phyloP scores from a whole-genome alignment of 35 echinoderm and acorn worm species.

The Stichopus chloronotus region DNA sequence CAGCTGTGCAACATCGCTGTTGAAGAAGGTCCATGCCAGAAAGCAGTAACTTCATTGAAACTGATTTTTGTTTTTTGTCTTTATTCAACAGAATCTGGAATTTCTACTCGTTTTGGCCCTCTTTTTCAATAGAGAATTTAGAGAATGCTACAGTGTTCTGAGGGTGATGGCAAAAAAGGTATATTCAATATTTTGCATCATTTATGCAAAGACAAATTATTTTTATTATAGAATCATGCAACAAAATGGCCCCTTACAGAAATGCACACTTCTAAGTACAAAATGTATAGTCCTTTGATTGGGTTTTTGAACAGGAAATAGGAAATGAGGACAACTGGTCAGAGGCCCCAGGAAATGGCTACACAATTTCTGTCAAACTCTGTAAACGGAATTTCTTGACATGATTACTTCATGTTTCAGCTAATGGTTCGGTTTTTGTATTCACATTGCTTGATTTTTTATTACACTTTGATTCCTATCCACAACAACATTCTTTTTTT shows the following conservation, averaged over 20 bases:
- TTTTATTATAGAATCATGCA: too few species aligned
- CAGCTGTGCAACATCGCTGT: too few species aligned
- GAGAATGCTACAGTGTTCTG: constrained; percentile 42
- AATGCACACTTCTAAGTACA: too few species aligned
- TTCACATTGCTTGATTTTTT: too few species aligned
- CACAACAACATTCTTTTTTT: too few species aligned
- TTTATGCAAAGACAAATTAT: too few species aligned
- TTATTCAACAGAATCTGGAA: constrained; percentile 62
- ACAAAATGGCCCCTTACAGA: too few species aligned
- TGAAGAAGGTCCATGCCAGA: background rate
- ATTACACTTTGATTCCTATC: too few species aligned
- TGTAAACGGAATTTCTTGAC: background rate
- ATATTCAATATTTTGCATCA: background rate
- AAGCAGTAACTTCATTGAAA: background rate
- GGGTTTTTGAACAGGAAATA: too few species aligned
- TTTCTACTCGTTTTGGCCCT: constrained; percentile 59
- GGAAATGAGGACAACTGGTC: too few species aligned
- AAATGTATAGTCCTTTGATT: too few species aligned
- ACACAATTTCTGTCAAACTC: background rate
- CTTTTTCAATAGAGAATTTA: constrained; percentile 61
- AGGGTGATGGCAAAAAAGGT: constrained; percentile 63
- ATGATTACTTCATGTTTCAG: background rate
- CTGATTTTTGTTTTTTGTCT: background rate
- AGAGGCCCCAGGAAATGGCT: too few species aligned
- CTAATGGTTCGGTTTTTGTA: background rate